Base-by-base conservation (phyloP, 1,140 invertebrate genomes). In the Hypothenemus hampei region DNA sequence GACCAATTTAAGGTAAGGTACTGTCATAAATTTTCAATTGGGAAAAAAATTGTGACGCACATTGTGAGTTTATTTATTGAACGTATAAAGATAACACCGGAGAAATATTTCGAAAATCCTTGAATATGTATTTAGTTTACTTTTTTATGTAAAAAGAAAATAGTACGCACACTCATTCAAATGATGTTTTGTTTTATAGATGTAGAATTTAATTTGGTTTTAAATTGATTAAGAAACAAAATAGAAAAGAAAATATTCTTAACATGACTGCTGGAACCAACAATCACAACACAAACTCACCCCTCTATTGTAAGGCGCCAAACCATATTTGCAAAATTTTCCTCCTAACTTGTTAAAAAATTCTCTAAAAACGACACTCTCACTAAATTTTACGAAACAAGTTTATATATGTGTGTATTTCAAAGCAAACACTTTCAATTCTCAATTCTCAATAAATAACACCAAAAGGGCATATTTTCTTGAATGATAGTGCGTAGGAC, bases 251-350 rank as follows among this genome's bases (percentile, higher is more conserved):
- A 18, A 31, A 29, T 16, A 18, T 21, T 26, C 39, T 16, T 55
- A 44, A 55, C 53, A 55, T 18, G 43, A 4, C 15, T 55, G 29
- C 22, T n/a, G n/a, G n/a, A n/a, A n/a, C n/a, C n/a, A n/a, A 40
- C 35, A 37, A 54, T 43, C 53, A 55, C 43, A 55, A 55, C 53
- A 55, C 15, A 37, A 43, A 55, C 53, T 55, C 44, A 55, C 53
- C 53, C 29, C 24, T n/a, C 3, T 13, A n/a, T 31, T 37, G 5
- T 10, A 43, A 15, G 46, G 46, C 54, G 54, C 54, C 54, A 57
- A 57, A 49, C 40, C 54, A 57, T 57, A 19, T 15, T 24, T 37
- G 16, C 7, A 37, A 7, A n/a, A 6, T 29, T 7, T 37, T 37
- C 35, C 13, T n/a, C 35, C 16, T n/a, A 37, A 3, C 11, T n/a